These are phyloP conservation scores for Greenwoodochromis staneri DNA, from an alignment of 2,113 vertebrate genomes.

Conservation along the genomic window DNA sequence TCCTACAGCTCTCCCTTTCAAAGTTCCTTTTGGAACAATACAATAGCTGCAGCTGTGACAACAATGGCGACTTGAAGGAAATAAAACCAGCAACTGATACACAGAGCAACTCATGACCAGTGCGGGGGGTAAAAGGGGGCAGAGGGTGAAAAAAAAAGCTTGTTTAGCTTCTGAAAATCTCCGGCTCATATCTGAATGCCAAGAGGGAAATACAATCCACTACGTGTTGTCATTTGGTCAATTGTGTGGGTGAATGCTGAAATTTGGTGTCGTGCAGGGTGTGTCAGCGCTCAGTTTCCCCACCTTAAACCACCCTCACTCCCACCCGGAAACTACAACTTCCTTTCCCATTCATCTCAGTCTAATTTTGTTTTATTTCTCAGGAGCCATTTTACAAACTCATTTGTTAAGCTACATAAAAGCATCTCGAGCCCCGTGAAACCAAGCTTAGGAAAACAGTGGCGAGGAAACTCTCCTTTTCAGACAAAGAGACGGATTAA, in stretches of 20 bases:
- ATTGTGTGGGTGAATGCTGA: constrained; percentile 52
- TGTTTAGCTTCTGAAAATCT: constrained; percentile 25
- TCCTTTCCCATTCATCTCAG: constrained; percentile 58
- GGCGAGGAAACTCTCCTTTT: neutral
- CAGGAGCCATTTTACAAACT: constrained; percentile 48
- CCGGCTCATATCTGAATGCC: constrained; percentile 32
- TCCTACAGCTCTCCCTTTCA: neutral
- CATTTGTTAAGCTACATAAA: constrained; percentile 52
- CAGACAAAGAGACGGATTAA: neutral
- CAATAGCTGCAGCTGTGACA: constrained; percentile 39
- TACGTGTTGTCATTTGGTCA: constrained; percentile 53
- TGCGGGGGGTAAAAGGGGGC: neutral
- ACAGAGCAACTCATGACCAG: neutral
- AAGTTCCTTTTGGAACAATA: constrained; percentile 4
- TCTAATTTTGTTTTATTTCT: constrained; percentile 64
- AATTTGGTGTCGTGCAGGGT: constrained; percentile 58
- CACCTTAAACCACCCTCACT: constrained; percentile 16
- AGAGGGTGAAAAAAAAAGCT: neutral
- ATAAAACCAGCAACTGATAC: constrained; percentile 33
- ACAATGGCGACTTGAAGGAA: constrained; percentile 11
- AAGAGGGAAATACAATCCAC: constrained; percentile 24
- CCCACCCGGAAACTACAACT: constrained; percentile 49
- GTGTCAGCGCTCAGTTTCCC: constrained; percentile 36
- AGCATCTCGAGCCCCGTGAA: constrained; percentile 28
- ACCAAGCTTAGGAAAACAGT: constrained; percentile 33